phyloP scores from a whole-genome alignment of 1,140 invertebrate species.

The Drosophila athabasca region DNA sequence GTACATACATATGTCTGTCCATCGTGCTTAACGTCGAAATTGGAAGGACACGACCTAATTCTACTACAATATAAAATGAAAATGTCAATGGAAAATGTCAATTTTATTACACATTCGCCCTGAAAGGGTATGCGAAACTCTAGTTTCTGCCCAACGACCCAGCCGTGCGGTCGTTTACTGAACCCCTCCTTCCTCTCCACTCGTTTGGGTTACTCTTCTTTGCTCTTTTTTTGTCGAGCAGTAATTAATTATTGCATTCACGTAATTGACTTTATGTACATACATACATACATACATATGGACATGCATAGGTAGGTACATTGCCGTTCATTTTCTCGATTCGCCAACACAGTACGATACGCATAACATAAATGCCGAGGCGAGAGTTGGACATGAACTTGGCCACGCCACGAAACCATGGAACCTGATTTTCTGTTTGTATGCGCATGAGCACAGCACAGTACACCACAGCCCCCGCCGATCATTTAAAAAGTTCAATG shows the following conservation, averaged over 20 bases:
- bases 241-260: conserved; percentile 61
- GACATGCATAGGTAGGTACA: not conserved
- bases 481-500: conserved; percentile 45
- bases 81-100: not conserved
- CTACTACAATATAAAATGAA: not conserved
- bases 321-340: conserved; percentile 30
- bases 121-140: too few species aligned
- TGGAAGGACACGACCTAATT: too few species aligned
- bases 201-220: not conserved
- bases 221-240: conserved; percentile 28
- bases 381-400: conserved; percentile 10
- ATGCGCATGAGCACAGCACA: conserved; percentile 35
- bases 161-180: too few species aligned
- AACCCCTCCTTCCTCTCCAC: too few species aligned
- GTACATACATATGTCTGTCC: not conserved
- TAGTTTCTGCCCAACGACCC: too few species aligned
- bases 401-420: not conserved
- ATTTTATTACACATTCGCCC: not conserved
- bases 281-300: conserved; percentile 6
- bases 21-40: too few species aligned
- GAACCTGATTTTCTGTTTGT: conserved; percentile 19
- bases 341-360: conserved; percentile 22
- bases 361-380: not conserved
- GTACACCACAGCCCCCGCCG: too few species aligned
- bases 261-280: conserved; percentile 53